Base-by-base conservation (phyloP, 2,113 vertebrate species). In the Cheilinus undulatus region DNA sequence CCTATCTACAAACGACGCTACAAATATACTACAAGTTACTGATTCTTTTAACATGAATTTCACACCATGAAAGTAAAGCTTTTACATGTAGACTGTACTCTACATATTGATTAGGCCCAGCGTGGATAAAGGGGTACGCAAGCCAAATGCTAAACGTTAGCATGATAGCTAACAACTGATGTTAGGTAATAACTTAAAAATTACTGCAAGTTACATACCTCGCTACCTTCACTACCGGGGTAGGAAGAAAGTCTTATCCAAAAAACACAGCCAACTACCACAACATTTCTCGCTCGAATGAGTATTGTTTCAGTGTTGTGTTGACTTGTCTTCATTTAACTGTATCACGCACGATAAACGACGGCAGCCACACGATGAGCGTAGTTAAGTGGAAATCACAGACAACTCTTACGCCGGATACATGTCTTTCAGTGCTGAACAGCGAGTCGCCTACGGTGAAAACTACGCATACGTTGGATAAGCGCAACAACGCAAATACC, bases 341-440 rank as follows among this genome's bases (percentile, higher is more conserved):
- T 2, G 72, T 69, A 76, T n/a, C 70, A 74, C 74, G 73, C 57
- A 80, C 69, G 34, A 72, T 26, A 34, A 53, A 69, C 76, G 38
- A 91, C 75, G 59, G 59, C 17, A 6, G 45, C 61, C 79, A 57
- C 86, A 87, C 86, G 88, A 76, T 80, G 68, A 58, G 36, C 69
- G 81, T 0, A 65, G 13, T 1, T 9, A 17, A 5, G 10, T 2
- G 12, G 22, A 0, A 90, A 26, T 90, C 91, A 69, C 76, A 27
- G 19, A 76, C 0, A 0, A 0, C 3, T 1, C 1, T 0, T 88
- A 83, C 87, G 84, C 13, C 13, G 3, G 42, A 66, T 17, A 1
- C 4, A 0, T 4, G 2, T 0, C 11, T 13, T 10, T 2, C 2
- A 0, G 3, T 0, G 2, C 9, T 2, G 0, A 26, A 13, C 3